A percentile compares a stretch with the other conserved stretches of the same genome.
These are phyloP conservation scores for Babyrousa celebensis DNA, from an alignment of 2,797 vertebrate species.

Conservation along the genomic window DNA sequence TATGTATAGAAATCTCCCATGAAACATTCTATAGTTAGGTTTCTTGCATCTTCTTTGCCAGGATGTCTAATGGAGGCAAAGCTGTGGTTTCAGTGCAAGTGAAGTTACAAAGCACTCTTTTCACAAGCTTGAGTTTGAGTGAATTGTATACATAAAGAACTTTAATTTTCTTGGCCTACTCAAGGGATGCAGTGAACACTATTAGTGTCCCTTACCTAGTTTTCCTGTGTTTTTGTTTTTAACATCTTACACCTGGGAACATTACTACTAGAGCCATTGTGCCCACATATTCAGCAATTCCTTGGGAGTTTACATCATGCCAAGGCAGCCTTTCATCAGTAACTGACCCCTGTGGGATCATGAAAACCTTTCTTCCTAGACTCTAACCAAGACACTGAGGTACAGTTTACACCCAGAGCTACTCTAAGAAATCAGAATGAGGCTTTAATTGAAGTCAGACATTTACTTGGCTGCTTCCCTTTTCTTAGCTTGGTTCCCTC, in stretches of 20 bases:
- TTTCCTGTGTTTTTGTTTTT: background rate
- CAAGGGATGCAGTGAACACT: background rate
- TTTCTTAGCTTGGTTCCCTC: background rate
- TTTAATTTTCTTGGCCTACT: background rate
- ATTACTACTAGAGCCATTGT: background rate
- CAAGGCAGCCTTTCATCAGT: background rate
- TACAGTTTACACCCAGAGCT: background rate
- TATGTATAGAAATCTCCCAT: background rate
- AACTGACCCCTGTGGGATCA: background rate
- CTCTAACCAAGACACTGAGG: background rate
- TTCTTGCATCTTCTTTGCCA: background rate
- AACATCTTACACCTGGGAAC: background rate
- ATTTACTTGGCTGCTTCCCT: background rate
- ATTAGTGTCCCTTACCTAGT: background rate
- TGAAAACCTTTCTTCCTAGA: background rate
- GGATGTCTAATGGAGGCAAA: background rate
- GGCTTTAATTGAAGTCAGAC: background rate
- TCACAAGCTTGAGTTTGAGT: background rate
- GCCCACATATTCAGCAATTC: background rate
- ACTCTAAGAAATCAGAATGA: background rate
- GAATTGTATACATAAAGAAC: background rate
- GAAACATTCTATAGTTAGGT: background rate
- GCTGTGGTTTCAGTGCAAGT: background rate
- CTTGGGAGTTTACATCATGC: background rate
- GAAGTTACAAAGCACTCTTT: background rate